A percentile compares a stretch with the other conserved stretches of the same genome.
Conservation (phyloP, 2,888 invertebrate genomes). For the Acrocyrtus sp. region DNA sequence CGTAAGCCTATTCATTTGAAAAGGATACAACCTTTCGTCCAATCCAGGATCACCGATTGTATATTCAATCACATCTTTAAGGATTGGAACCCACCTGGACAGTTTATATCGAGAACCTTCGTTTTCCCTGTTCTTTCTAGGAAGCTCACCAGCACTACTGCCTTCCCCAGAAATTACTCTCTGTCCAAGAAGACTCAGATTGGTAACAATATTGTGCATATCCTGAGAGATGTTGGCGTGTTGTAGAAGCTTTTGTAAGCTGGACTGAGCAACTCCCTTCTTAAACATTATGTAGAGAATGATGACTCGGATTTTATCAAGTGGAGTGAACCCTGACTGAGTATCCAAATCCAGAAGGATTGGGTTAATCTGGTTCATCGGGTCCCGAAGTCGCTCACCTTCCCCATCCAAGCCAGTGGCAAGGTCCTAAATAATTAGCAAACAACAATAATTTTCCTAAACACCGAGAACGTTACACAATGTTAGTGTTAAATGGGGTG, state of each 20-base stretch:
- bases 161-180: conserved; percentile 51
- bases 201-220: conserved; percentile 44
- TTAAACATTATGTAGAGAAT: conserved; percentile 55
- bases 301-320: conserved; percentile 57
- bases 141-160: conserved; percentile 3
- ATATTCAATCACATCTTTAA: conserved; percentile 59
- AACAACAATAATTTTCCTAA: neutral
- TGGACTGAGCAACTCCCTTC: conserved; percentile 56
- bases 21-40: conserved; percentile 54
- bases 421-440: conserved; percentile 49
- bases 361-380: conserved; percentile 53
- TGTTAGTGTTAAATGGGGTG: too few relatives aligned
- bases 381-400: conserved; percentile 53
- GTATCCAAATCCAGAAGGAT: conserved; percentile 52
- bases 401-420: conserved; percentile 50
- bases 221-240: conserved; percentile 49
- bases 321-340: conserved; percentile 36
- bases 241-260: conserved; percentile 53
- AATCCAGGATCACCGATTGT: conserved; percentile 50
- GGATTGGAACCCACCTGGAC: conserved; percentile 57
- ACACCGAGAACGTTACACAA: neutral
- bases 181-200: conserved; percentile 51
- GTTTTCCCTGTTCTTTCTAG: conserved; percentile 37
- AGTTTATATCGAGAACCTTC: conserved; percentile 32
- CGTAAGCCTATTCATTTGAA: conserved; percentile 41